Conservation (phyloP, 2,113 vertebrate genomes). For the Hydrolagus affinis region DNA sequence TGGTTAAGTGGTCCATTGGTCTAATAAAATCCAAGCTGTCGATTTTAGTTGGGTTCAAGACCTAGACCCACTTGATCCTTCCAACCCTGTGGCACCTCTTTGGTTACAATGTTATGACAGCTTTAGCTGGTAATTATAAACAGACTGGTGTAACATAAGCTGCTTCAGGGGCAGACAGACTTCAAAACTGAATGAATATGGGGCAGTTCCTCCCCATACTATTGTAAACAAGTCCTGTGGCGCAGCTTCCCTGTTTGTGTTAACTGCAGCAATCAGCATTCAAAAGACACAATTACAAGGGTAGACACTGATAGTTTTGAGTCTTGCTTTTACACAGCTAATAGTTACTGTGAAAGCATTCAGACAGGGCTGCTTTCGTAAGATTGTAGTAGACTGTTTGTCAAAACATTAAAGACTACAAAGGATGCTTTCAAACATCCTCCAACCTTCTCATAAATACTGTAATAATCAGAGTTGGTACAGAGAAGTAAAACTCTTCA, state of each 20-base stretch:
- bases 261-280: not conserved
- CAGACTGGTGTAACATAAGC: not conserved
- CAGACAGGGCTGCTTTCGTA: not conserved
- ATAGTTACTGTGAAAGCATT: not conserved
- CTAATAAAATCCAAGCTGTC: not conserved
- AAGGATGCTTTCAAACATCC: not conserved
- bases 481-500: not conserved
- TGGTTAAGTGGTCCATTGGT: not conserved
- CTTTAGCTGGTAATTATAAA: not conserved
- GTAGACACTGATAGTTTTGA: not conserved
- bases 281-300: not conserved
- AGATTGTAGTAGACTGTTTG: not conserved
- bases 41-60: not conserved
- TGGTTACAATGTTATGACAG: not conserved
- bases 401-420: not conserved
- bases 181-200: not conserved
- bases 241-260: not conserved
- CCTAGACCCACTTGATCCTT: not conserved
- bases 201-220: not conserved
- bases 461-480: not conserved
- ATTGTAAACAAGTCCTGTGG: not conserved
- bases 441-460: not conserved
- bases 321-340: not conserved
- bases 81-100: not conserved
- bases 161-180: not conserved